Evolutionary conservation across 2,113 vertebrate species (phyloP).

Genomic region (Ifrita kowaldi): DNA sequence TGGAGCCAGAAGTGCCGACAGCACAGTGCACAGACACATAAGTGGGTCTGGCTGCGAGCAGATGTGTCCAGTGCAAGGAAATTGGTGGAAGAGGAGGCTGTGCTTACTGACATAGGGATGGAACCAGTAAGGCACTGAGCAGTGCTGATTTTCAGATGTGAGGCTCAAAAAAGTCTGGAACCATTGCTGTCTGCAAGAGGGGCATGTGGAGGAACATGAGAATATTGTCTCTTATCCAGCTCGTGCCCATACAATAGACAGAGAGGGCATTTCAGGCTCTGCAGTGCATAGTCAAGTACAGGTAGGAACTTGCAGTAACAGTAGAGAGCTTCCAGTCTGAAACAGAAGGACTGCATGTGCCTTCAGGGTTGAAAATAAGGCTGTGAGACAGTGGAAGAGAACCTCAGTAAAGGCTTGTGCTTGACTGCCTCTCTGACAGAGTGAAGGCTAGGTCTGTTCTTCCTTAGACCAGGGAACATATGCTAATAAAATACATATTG

Average conservation of each 20-base stretch:
- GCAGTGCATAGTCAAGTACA: not conserved
- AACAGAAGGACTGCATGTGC: not conserved
- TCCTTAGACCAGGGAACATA: slow-evolving; percentile 6
- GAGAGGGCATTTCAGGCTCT: not conserved
- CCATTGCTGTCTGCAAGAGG: not conserved
- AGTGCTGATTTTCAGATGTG: not conserved
- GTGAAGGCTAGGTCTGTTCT: slow-evolving; percentile 35
- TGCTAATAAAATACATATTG: slow-evolving; percentile 69
- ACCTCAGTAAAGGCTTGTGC: slow-evolving; percentile 6
- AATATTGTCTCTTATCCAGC: not conserved
- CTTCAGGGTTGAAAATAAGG: not conserved
- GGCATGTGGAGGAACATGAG: not conserved
- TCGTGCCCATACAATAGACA: not conserved
- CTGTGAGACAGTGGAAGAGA: not conserved
- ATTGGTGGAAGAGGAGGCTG: not conserved
- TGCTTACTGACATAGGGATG: not conserved
- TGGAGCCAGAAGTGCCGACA: not conserved
- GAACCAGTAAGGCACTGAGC: not conserved
- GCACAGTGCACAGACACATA: rapidly evolving
- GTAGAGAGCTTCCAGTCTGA: not conserved
- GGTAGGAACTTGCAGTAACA: not conserved
- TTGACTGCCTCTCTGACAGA: slow-evolving; percentile 17
- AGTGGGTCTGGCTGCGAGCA: not conserved
- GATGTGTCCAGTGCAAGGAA: not conserved
- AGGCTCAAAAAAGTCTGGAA: not conserved